Percentiles rank a stretch among this genome's conserved stretches.
Evolutionary conservation across 2,888 invertebrate genomes (phyloP).

Genomic region (Subacronicta megacephala): DNA sequence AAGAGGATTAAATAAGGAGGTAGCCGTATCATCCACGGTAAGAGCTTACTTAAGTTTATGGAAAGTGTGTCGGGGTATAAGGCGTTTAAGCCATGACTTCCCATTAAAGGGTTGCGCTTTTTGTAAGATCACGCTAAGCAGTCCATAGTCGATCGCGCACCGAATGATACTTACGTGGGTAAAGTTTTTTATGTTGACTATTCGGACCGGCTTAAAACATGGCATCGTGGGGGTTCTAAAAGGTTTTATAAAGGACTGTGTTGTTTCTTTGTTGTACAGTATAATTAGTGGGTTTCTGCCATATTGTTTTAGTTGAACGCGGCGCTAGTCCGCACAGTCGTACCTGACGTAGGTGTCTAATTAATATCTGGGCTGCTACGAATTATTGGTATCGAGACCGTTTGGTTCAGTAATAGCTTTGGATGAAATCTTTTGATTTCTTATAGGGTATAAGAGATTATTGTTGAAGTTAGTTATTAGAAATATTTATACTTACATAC

Average conservation of each 20-base stretch:
- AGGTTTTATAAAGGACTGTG: slow-evolving; percentile 74
- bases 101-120: slow-evolving; percentile 87
- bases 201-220: slow-evolving; percentile 67
- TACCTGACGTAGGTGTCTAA: slow-evolving; percentile 51
- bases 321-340: slow-evolving; percentile 32
- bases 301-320: slow-evolving; percentile 73
- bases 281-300: slow-evolving; percentile 83
- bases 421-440: slow-evolving; percentile 34
- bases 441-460: slow-evolving; percentile 19
- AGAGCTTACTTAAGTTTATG: slow-evolving; percentile 87
- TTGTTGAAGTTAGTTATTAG: background rate
- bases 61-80: slow-evolving; percentile 84
- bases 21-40: slow-evolving; percentile 84
- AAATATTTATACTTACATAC: background rate
- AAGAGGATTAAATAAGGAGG: slow-evolving; percentile 84
- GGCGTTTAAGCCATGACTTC: slow-evolving; percentile 84
- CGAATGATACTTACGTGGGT: slow-evolving; percentile 74
- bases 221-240: slow-evolving; percentile 85
- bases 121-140: slow-evolving; percentile 83
- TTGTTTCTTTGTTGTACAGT: slow-evolving; percentile 79
- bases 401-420: slow-evolving; percentile 32
- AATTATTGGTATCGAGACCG: slow-evolving; percentile 47
- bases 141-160: slow-evolving; percentile 76
- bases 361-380: slow-evolving; percentile 44
- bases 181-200: slow-evolving; percentile 75